These are phyloP conservation scores for Epinephelus fuscoguttatus DNA, from an alignment of 2,113 vertebrate species.

Conservation along the genomic window DNA sequence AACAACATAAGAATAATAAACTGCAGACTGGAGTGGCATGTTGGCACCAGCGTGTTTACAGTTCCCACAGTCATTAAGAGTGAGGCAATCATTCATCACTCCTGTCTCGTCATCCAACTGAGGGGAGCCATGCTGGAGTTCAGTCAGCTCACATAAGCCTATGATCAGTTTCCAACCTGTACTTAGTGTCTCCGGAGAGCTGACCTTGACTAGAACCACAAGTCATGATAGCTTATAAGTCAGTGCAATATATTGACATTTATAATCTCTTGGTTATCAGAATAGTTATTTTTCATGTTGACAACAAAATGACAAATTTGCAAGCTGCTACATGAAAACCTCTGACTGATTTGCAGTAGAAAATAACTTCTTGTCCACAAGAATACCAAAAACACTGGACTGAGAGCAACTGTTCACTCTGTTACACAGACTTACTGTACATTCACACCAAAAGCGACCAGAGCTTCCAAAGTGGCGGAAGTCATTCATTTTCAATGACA, in stretches of 20 bases:
- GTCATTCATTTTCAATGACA: too few relatives aligned
- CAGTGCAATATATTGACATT: background rate
- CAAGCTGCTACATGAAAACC: too few relatives aligned
- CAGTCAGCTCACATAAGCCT: background rate
- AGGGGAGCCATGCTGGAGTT: background rate
- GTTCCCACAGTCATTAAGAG: background rate
- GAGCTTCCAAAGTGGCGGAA: too few relatives aligned
- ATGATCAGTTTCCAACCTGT: constrained; percentile 3
- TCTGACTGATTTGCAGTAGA: background rate
- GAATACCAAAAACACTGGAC: background rate
- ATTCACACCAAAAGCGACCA: too few relatives aligned
- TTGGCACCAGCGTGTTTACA: constrained; percentile 19
- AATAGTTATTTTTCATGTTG: background rate
- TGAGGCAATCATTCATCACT: constrained; percentile 21
- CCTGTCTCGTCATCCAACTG: background rate
- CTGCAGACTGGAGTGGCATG: background rate
- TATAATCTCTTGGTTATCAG: background rate
- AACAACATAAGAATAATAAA: background rate
- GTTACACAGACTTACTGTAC: background rate
- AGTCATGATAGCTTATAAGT: background rate
- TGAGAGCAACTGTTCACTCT: background rate
- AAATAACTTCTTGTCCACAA: background rate
- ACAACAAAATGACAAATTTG: background rate
- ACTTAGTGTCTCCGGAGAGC: background rate
- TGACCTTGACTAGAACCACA: background rate